phyloP scores from a whole-genome alignment of 2,888 invertebrate genomes.

The Epistrophe grossulariae region DNA sequence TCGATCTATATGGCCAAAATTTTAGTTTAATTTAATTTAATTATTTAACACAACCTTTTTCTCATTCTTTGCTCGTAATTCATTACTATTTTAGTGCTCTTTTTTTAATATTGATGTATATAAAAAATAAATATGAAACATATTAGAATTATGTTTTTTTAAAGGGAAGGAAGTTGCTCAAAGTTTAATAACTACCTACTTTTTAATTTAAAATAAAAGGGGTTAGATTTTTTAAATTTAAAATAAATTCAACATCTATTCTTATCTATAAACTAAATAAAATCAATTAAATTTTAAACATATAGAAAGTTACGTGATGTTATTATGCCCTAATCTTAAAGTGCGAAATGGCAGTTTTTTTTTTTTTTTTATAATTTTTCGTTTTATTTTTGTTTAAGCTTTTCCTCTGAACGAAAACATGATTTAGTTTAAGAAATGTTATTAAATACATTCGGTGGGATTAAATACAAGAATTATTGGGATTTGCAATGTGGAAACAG shows the following conservation, averaged over 20 bases:
- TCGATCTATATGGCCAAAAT: constrained; percentile 71
- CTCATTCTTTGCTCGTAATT: constrained; percentile 66
- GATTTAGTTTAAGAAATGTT: constrained; percentile 34
- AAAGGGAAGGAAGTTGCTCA: constrained; percentile 20
- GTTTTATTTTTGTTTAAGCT: constrained; percentile 22
- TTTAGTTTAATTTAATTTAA: constrained; percentile 45
- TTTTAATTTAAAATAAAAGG: neutral
- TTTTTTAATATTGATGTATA: constrained; percentile 28
- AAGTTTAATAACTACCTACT: constrained; percentile 4
- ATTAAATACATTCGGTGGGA: constrained; percentile 71
- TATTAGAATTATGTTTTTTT: constrained; percentile 31
- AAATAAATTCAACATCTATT: constrained; percentile 1
- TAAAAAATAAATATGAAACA: constrained; percentile 40
- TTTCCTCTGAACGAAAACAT: constrained; percentile 69
- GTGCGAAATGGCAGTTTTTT: constrained; percentile 68
- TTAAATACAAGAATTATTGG: constrained; percentile 64
- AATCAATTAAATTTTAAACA: constrained; percentile 8
- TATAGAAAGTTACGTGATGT: constrained; percentile 59
- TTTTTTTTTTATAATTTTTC: constrained; percentile 28
- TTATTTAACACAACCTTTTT: constrained; percentile 74
- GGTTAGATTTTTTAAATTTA: constrained; percentile 1
- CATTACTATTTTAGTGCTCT: constrained; percentile 70
- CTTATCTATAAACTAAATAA: constrained; percentile 1
- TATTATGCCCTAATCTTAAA: constrained; percentile 57
- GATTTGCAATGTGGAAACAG: constrained; percentile 48